phyloP scores from a whole-genome alignment of 2,888 invertebrate genomes.

The Chesias legatella region DNA sequence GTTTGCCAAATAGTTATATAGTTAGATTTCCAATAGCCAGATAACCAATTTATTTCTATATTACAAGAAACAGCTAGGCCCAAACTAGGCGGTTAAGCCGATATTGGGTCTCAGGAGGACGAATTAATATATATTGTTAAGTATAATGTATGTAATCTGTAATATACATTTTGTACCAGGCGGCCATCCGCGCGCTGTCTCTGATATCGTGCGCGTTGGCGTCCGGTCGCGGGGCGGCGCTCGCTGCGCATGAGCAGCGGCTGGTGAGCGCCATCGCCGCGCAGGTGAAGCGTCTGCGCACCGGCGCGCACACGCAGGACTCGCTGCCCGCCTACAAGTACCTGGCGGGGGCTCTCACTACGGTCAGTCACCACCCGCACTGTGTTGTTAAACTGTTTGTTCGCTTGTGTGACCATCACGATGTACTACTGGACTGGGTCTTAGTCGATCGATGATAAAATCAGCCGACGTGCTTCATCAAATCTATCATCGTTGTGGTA shows the following conservation, averaged over 20 bases:
- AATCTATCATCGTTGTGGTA: no score
- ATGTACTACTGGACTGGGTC: no score
- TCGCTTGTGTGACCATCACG: neutral
- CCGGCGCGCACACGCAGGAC: conserved; percentile 38
- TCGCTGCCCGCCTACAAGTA: conserved; percentile 68
- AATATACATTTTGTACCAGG: conserved; percentile 36
- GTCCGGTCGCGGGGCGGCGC: conserved; percentile 68
- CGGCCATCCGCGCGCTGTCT: conserved; percentile 81
- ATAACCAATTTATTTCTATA: no score
- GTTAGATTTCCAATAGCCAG: no score
- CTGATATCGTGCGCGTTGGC: conserved; percentile 85
- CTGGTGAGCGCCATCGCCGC: conserved; percentile 82
- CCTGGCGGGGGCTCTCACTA: conserved; percentile 59
- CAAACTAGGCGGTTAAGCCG: no score
- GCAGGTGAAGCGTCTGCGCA: conserved; percentile 81
- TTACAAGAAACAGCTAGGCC: no score
- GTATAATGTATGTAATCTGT: no score
- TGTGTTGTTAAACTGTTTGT: neutral
- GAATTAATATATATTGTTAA: no score
- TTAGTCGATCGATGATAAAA: no score
- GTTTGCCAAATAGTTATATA: no score
- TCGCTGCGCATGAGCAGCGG: conserved; percentile 83
- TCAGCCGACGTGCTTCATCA: no score
- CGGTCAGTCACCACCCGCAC: conserved; percentile 39
- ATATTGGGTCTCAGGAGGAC: no score